Percentiles rank a stretch among this genome's conserved stretches.
These are phyloP conservation scores for Xanthorhoe spadicearia DNA, from an alignment of 2,888 invertebrate genomes.

Conservation along the genomic window DNA sequence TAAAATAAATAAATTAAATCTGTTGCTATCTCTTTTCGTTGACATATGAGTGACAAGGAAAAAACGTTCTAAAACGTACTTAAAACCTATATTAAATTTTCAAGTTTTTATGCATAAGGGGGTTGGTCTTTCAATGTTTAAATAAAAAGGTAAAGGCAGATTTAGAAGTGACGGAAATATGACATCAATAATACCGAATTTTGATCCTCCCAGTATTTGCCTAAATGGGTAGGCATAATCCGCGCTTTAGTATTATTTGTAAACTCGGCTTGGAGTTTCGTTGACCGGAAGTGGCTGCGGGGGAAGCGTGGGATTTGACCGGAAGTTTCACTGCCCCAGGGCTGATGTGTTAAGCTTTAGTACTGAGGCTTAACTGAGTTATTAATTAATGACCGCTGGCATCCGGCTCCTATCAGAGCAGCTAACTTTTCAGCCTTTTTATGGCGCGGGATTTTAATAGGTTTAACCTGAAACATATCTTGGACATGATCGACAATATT, in stretches of 20 bases:
- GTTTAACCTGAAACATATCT: constrained; percentile 7
- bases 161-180: not conserved
- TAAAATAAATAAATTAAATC: too few species aligned
- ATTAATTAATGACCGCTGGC: constrained; percentile 77
- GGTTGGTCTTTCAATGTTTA: not conserved
- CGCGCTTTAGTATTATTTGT: constrained; percentile 50
- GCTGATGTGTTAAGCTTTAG: constrained; percentile 77
- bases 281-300: constrained; percentile 77
- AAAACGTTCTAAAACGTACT: too few species aligned
- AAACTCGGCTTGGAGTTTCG: constrained; percentile 66
- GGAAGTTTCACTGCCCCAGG: constrained; percentile 73
- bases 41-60: too few species aligned
- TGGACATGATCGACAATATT: not conserved
- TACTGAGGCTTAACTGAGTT: constrained; percentile 74
- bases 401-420: constrained; percentile 65
- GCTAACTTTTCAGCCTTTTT: constrained; percentile 48
- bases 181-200: constrained; percentile 27
- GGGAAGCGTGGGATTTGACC: constrained; percentile 77
- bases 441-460: constrained; percentile 38
- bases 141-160: not conserved
- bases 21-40: too few species aligned
- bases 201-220: constrained; percentile 14
- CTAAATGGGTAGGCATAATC: constrained; percentile 38
- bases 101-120: too few species aligned
- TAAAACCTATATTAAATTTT: too few species aligned